Evolutionary conservation across 1,140 invertebrate species (phyloP), one percentile per base, ranked within the genome.

Genomic region (Zaprionus ghesquierei): DNA sequence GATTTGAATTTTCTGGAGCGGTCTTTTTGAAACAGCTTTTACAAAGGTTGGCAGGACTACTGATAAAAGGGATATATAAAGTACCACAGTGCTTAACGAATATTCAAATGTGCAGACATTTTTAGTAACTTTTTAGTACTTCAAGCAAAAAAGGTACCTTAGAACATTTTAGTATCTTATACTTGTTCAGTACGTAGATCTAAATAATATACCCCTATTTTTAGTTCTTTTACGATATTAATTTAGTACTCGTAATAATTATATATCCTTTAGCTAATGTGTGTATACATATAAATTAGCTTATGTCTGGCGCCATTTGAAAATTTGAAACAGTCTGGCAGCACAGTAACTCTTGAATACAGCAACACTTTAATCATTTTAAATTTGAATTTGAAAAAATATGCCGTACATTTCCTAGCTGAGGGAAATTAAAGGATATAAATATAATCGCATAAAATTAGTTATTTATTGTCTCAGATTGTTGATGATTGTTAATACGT

Each of bases 311-410:
- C 15, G 12, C 5, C 0, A 20, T 38, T 22, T 18, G 8, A 2
- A 20, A 18, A 27, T 5, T 51, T 62, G 22, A 9, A 29, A 10
- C 1, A 46, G 27, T 72, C 54, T 72, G 63, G 56, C 69, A 66
- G 12, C 35, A 22, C 22, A n/a, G 1, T 13, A 2, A 41, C 4
- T 1, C 0, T 12, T 1, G 4, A 20, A 29, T 55, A 10, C 64
- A 55, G 63, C 69, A 60, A 9, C 49, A 2, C 12, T 55, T 23
- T 56, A 63, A 58, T 33, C 8, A 74, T 62, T 69, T 74, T 44
- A 10, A 72, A 72, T 58, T 41, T 51, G 13, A 51, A 23, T 51
- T 51, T 27, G 23, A 51, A n/a, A n/a, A n/a, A n/a, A n/a, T n/a
- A n/a, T n/a, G n/a, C n/a, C n/a, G n/a, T n/a, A n/a, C n/a, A n/a